Percentiles rank a stretch among this genome's conserved stretches.
phyloP scores from a whole-genome alignment of 2,888 invertebrate species.

The Omphaloscelis lunosa region DNA sequence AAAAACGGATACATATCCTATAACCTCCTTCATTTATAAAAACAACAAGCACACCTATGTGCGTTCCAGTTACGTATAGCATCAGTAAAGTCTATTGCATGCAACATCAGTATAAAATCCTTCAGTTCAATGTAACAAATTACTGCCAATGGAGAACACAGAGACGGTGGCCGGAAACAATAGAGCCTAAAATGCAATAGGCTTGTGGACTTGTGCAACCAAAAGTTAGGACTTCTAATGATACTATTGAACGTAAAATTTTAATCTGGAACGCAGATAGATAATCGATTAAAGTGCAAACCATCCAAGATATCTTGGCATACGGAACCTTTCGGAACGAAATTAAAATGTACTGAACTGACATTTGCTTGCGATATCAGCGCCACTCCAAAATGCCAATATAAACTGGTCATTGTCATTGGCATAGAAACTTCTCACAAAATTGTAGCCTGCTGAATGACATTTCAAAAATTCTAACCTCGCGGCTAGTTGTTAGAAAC shows the following conservation, averaged over 20 bases:
- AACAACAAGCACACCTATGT: neutral
- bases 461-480: constrained; percentile 56
- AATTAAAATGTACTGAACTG: neutral
- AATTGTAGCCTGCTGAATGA: constrained; percentile 25
- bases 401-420: neutral
- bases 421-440: constrained; percentile 25
- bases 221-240: neutral
- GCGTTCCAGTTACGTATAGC: neutral
- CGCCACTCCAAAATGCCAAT: constrained; percentile 2
- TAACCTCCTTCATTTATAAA: neutral
- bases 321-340: neutral
- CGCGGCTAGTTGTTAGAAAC: constrained; percentile 36
- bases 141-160: neutral
- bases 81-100: neutral
- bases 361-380: neutral
- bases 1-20: neutral
- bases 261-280: constrained; percentile 4
- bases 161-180: neutral
- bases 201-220: no score
- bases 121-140: neutral
- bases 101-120: neutral
- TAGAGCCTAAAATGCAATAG: neutral
- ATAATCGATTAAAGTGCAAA: neutral
- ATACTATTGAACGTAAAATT: neutral
- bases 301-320: constrained; percentile 1